phyloP scores from a whole-genome alignment of 37 sponge, comb jelly and placozoan species.

The Lycopodina hypogea region DNA sequence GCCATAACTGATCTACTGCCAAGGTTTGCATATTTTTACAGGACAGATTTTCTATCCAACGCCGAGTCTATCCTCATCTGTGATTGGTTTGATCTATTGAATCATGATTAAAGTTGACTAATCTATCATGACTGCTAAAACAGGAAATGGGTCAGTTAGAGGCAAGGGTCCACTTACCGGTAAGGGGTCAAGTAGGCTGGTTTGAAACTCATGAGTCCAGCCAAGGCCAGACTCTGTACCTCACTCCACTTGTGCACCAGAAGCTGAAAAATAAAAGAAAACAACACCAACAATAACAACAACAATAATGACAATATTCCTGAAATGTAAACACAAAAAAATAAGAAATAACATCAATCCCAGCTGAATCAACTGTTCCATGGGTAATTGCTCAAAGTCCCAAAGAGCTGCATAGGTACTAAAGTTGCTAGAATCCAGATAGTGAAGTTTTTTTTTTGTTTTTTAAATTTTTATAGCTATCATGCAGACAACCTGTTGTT shows the following conservation, averaged over 20 bases:
- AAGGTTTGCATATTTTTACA: no score
- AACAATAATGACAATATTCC: not conserved
- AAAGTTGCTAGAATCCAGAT: no score
- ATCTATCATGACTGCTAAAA: no score
- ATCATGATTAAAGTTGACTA: no score
- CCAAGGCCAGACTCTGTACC: conserved; percentile 76
- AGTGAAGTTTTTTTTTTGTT: no score
- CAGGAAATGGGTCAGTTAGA: no score
- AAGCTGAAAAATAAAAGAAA: conserved; percentile 42
- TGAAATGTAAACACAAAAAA: not conserved
- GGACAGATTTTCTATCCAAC: no score
- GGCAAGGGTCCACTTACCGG: conserved; percentile 57
- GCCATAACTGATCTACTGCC: no score
- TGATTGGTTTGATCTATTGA: no score
- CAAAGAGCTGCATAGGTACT: not conserved
- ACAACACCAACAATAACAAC: not conserved
- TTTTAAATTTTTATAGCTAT: no score
- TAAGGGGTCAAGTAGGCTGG: conserved; percentile 59
- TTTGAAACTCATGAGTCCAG: conserved; percentile 68
- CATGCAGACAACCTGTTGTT: no score
- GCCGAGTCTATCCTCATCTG: no score
- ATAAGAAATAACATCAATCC: not conserved
- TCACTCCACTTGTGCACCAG: conserved; percentile 63
- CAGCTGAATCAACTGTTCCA: not conserved
- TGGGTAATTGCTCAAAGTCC: not conserved